A percentile compares a stretch with the other conserved stretches of the same genome.
phyloP scores from a whole-genome alignment of 1,140 invertebrate species.

The Frieseomelitta varia region DNA sequence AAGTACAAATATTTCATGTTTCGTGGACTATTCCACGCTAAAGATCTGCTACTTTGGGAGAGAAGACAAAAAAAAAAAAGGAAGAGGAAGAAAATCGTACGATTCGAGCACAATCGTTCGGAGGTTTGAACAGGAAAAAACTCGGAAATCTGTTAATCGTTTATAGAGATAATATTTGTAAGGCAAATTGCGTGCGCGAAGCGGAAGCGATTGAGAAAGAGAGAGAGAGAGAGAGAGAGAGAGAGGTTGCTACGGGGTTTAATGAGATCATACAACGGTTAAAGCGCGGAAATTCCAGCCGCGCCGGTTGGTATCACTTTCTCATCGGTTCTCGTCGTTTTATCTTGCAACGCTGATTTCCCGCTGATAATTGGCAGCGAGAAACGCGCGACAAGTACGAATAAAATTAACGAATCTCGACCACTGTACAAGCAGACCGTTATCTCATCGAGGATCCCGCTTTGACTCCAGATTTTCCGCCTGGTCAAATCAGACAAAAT shows the following conservation, averaged over 20 bases:
- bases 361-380: not conserved
- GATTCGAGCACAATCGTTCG: not conserved
- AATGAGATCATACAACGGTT: not conserved
- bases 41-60: no score
- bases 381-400: not conserved
- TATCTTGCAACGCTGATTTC: not conserved
- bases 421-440: not conserved
- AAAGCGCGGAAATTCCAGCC: conserved; percentile 8
- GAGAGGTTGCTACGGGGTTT: not conserved
- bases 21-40: no score
- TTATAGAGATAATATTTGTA: conserved; percentile 29
- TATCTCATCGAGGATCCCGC: not conserved
- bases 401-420: not conserved
- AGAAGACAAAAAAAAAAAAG: no score
- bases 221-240: no score
- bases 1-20: no score
- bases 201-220: not conserved
- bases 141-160: conserved; percentile 21
- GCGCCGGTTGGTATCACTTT: not conserved
- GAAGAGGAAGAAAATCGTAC: not conserved
- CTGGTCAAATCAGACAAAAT: accelerated
- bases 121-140: not conserved
- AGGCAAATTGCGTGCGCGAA: not conserved
- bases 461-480: not conserved
- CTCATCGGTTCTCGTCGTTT: not conserved